These are phyloP conservation scores for Bursaphelenchus okinawaensis DNA, from an alignment of 2,888 invertebrate species.

Conservation along the genomic window DNA sequence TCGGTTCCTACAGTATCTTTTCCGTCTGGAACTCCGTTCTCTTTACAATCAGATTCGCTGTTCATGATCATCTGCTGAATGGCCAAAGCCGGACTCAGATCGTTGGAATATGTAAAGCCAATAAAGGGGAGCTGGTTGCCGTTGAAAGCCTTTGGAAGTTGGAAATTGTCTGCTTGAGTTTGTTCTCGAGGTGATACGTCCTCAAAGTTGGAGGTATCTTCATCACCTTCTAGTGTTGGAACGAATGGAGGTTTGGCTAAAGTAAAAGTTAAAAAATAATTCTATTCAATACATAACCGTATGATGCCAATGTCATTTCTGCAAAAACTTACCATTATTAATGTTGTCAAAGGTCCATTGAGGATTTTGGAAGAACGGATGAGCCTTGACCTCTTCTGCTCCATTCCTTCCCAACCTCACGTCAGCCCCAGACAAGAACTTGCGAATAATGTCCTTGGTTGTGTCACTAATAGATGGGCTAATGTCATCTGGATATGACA, in stretches of 20 bases:
- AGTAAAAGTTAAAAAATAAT: constrained; percentile 8
- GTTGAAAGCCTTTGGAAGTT: constrained; percentile 91
- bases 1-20: background rate
- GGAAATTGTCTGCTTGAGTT: constrained; percentile 80
- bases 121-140: constrained; percentile 97
- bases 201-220: constrained; percentile 97
- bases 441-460: constrained; percentile 74
- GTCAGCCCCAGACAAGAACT: constrained; percentile 75
- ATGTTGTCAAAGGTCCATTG: constrained; percentile 96
- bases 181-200: constrained; percentile 62
- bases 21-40: background rate
- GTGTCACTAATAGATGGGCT: constrained; percentile 72
- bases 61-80: background rate
- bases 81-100: constrained; percentile 21
- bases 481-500: constrained; percentile 84
- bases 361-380: constrained; percentile 90
- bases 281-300: constrained; percentile 9
- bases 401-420: constrained; percentile 75
- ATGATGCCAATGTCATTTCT: background rate
- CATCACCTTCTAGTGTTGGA: constrained; percentile 87
- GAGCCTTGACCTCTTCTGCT: constrained; percentile 86
- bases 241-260: constrained; percentile 80
- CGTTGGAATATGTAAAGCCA: constrained; percentile 93
- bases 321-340: constrained; percentile 69
- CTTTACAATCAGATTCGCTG: background rate